Evolutionary conservation across 2,888 invertebrate genomes (phyloP), one percentile per base, ranked within the genome.

Genomic region (Neoascia interrupta): DNA sequence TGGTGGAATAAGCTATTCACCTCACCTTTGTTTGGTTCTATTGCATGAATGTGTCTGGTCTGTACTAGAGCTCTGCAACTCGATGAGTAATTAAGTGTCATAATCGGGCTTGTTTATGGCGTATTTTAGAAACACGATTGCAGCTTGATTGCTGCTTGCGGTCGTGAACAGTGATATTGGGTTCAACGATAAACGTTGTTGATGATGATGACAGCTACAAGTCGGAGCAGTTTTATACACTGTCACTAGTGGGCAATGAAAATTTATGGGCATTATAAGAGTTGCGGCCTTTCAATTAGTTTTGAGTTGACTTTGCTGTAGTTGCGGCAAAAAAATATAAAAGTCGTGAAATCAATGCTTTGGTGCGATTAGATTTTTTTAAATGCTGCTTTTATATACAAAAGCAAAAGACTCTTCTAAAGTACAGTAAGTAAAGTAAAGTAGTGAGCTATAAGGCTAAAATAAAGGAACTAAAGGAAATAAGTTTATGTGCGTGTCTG

Each of bases 11-110:
- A 60, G 51, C 18, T 75, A 69, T 63, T 70, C 69, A 56, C 69
- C 56, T 51, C 56, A 60, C 16, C 49, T 73, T 54, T 66, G 58
- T 79, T 72, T 72, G 72, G 36, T 34, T 31, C 31, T 31, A 31
- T 31, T n/a, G n/a, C n/a, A n/a, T 58, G 43, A 70, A 39, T 76
- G 45, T 15, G 49, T 28, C 8, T 13, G 26, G 6, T 23, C 18
- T 28, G 11, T 23, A 21, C 23, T 16, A 19, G 54, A 37, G 37
- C 49, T 60, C 34, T 53, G 19, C 41, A 73, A 36, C 47, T 21
- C 47, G 60, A 79, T 79, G 79, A 79, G 72, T 79, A 79, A 79
- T 79, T 79, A 73, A 73, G 66, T 68, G 66, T 79, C 60, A 73
- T 79, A 79, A 79, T 66, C 60, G 60, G 41, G 41, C 54, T 79